Base-by-base conservation (phyloP, 2,113 vertebrate species). In the Scortum barcoo region DNA sequence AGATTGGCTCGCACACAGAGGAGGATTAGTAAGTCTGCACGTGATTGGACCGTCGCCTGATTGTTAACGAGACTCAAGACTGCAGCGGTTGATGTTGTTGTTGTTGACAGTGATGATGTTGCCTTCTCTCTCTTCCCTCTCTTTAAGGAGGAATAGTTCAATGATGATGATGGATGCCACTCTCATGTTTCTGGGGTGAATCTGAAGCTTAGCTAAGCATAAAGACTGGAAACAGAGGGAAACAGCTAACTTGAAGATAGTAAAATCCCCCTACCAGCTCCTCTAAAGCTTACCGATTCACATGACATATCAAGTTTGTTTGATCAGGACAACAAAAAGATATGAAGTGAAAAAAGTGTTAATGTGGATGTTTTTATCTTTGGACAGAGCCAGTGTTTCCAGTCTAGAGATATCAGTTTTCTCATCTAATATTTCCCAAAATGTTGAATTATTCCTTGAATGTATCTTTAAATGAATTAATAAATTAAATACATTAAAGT, bases 11-110 rank as follows among this genome's bases (percentile, higher is more conserved):
- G 13, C 26, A 7, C 67, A 22, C 65, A 24, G 40, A 60, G 74
- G 36, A 65, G 80, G 93, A 93, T 93, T 93, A 92, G 61, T 22
- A 46, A 36, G 30, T 73, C 83, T 81, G 76, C 75, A 61, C 60
- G 38, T 90, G 91, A 93, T 91, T 92, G 93, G 90, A 83, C 0
- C 16, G 68, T 11, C 53, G 76, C 77, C 79, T 30, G 72, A 61
- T 53, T 24, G 67, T 78, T 57, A 80, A 48, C 9, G 2, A 85
- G 69, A 77, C 78, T 50, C 13, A 13, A 74, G 53, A 51, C 26
- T 22, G 68, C 78, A 80, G 87, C 56, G 76, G 76, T 36, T 77
- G 78, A 36, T 40, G 1, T 3, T 26, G 0, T 28, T 62, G 81
- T 12, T 84, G 19, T 26, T 73, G 61, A 80, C 72, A 5, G 10